These are phyloP conservation scores for Bryconaethiops microstoma DNA, from an alignment of 2,797 vertebrate species.

Conservation along the genomic window DNA sequence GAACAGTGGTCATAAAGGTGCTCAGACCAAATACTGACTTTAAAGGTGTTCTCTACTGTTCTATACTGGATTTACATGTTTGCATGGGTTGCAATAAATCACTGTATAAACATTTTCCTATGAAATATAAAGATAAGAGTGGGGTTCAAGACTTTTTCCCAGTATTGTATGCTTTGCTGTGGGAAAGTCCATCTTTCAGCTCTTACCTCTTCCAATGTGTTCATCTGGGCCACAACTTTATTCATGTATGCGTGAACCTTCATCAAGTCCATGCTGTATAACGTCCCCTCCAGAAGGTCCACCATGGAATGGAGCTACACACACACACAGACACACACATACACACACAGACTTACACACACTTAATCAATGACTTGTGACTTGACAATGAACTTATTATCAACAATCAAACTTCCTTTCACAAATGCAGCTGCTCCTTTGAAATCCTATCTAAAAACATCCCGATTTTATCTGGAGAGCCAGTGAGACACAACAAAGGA, in stretches of 20 bases:
- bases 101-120: no score
- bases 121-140: no score
- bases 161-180: no score
- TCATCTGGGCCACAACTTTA: constrained; percentile 94
- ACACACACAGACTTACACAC: constrained; percentile 28
- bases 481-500: not conserved
- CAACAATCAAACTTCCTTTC: constrained; percentile 28
- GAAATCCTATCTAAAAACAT: constrained; percentile 10
- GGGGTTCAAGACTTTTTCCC: no score
- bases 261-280: constrained; percentile 96
- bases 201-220: constrained; percentile 90
- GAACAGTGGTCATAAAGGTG: no score
- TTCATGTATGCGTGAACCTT: constrained; percentile 95
- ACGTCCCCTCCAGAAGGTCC: constrained; percentile 92
- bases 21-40: no score
- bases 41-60: no score
- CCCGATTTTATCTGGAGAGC: constrained; percentile 7
- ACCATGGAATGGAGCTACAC: constrained; percentile 94
- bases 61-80: no score
- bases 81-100: no score
- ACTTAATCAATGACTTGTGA: not conserved
- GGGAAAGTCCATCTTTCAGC: not conserved
- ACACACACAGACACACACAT: constrained; percentile 39
- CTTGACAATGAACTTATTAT: constrained; percentile 18
- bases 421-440: constrained; percentile 11